phyloP scores from a whole-genome alignment of 1,140 invertebrate genomes.

The Bradynema listronoti region DNA sequence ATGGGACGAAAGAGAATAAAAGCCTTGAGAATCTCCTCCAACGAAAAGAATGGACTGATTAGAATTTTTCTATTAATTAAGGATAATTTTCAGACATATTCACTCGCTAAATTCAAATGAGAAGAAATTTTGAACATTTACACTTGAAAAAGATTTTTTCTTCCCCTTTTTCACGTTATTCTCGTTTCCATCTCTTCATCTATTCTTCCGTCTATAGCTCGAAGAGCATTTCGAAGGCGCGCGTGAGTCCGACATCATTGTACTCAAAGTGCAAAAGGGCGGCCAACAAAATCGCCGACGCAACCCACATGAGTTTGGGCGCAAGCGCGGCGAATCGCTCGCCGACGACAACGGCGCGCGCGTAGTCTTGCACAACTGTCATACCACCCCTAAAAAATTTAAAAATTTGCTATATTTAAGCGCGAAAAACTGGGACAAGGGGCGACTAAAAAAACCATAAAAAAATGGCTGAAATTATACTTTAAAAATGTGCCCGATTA shows the following conservation, averaged over 20 bases:
- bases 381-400: slow-evolving; percentile 47
- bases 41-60: too few species aligned
- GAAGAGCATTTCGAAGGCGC: slow-evolving; percentile 57
- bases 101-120: too few species aligned
- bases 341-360: slow-evolving; percentile 55
- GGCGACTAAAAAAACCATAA: background rate
- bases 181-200: too few species aligned
- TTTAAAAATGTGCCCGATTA: background rate
- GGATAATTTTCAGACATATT: too few species aligned
- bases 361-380: slow-evolving; percentile 51
- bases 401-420: background rate
- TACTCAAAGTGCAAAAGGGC: slow-evolving; percentile 54
- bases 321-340: slow-evolving; percentile 43
- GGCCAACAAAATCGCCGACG: slow-evolving; percentile 43
- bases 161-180: too few species aligned
- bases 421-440: background rate
- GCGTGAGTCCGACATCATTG: slow-evolving; percentile 57
- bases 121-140: too few species aligned
- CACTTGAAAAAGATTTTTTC: too few species aligned
- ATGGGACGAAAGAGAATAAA: too few species aligned
- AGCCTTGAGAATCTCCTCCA: too few species aligned
- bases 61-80: too few species aligned
- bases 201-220: slow-evolving; percentile 48
- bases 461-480: background rate
- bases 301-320: slow-evolving; percentile 29